Base-by-base conservation (phyloP, 2,113 vertebrate species). In the Sterna hirundo region DNA sequence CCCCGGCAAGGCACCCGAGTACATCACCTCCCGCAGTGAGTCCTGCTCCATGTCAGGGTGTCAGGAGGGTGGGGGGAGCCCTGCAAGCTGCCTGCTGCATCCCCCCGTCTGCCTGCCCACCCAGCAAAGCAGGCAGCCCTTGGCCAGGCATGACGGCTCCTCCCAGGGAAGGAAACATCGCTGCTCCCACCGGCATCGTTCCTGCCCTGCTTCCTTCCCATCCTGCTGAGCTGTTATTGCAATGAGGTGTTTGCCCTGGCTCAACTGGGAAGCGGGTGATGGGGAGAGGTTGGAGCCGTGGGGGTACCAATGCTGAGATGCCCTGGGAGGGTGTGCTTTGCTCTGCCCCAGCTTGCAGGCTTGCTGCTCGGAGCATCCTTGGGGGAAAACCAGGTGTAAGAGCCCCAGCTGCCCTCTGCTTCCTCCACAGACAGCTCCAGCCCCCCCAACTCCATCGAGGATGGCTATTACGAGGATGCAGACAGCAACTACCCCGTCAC, bases 381-480 rank as follows among this genome's bases (percentile, higher is more conserved):
- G 78, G 34, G 32, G 46, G 32, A 5, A 55, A 90, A 34, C 2
- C 5, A 17, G 27, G 17, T 76, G 47, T 32, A 16, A 30, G 60
- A 87, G 42, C 57, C 42, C 29, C 54, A 74, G 16, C 22, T 86
- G 54, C 46, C 79, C 85, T 95, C 80, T 94, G 46, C 60, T 97
- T 93, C 87, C 58, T 97, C 95, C 29, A 5, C 97, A 99, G 99
- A 98, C 86, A 98, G 98, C 95, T 99, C 98, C 90, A 99, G 98
- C 91, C 99, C 99, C 71, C 98, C 99, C 49, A 99, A 99, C 96
- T 99, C 99, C 13, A 98, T 99, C 3, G 98, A 99, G 95, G 99
- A 99, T 5, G 98, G 98, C 46, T 99, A 99, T 96, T 99, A 99
- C 1, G 99, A 99, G 97, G 99, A 99, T 34, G 99, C 99, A 44